These are phyloP conservation scores for Linnaemya tessellans DNA, from an alignment of 2,888 invertebrate species.

Conservation along the genomic window DNA sequence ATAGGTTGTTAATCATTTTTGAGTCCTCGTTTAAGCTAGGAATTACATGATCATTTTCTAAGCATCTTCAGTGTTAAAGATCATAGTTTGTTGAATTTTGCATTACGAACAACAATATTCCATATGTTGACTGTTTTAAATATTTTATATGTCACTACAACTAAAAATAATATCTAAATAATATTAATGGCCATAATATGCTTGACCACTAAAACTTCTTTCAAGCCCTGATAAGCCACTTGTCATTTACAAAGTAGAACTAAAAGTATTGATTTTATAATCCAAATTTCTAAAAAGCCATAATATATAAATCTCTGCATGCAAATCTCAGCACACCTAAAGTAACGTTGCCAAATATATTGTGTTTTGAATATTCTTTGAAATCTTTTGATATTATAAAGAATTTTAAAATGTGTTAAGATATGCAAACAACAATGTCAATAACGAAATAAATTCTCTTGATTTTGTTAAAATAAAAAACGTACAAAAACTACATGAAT, in stretches of 20 bases:
- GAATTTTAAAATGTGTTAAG: constrained; percentile 80
- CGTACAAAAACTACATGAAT: constrained; percentile 55
- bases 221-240: constrained; percentile 62
- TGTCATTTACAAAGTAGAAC: constrained; percentile 40
- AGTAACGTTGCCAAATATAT: not conserved
- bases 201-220: not conserved
- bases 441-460: constrained; percentile 52
- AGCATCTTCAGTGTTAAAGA: too few relatives aligned
- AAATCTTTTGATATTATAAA: constrained; percentile 73
- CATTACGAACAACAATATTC: too few relatives aligned
- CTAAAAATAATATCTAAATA: too few relatives aligned
- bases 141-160: too few relatives aligned
- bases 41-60: too few relatives aligned
- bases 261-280: constrained; percentile 28
- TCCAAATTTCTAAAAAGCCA: constrained; percentile 22
- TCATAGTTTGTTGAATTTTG: too few relatives aligned
- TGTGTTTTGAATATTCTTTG: constrained; percentile 52
- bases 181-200: too few relatives aligned
- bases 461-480: not conserved
- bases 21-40: too few relatives aligned
- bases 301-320: constrained; percentile 60
- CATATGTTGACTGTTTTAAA: too few relatives aligned
- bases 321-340: constrained; percentile 22
- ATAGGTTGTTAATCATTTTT: too few relatives aligned
- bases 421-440: constrained; percentile 77